These are phyloP conservation scores for Campopleginae sp. DNA, from an alignment of 2,888 invertebrate species.

Conservation along the genomic window DNA sequence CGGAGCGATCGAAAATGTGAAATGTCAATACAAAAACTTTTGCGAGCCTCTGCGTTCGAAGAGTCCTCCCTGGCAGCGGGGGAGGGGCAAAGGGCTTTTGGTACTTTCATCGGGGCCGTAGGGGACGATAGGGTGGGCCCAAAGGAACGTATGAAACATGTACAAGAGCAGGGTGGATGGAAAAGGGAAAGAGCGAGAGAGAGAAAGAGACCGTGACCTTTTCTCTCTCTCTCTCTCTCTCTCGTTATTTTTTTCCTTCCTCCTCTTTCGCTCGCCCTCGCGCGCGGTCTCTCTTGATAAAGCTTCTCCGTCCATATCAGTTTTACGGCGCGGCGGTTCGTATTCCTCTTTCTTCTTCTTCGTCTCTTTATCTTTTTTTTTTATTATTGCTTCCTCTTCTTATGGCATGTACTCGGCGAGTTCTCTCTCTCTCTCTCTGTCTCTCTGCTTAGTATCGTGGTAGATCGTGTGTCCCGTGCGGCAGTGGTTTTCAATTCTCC, in stretches of 20 bases:
- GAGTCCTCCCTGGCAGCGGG: slow-evolving; percentile 37
- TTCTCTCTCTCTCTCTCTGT: slow-evolving; percentile 29
- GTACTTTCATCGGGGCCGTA: slow-evolving; percentile 63
- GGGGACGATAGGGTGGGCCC: slow-evolving; percentile 52
- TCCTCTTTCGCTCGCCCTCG: slow-evolving; percentile 36
- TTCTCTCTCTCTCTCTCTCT: slow-evolving; percentile 65
- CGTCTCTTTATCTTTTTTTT: slow-evolving; percentile 33
- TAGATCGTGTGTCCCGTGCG: slow-evolving; percentile 71
- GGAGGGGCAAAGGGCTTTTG: slow-evolving; percentile 1
- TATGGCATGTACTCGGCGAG: slow-evolving; percentile 58
- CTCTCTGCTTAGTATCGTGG: slow-evolving; percentile 51
- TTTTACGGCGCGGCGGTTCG: slow-evolving; percentile 41
- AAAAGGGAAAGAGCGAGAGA: slow-evolving; percentile 30
- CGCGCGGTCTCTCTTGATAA: slow-evolving; percentile 61
- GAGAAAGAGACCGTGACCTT: slow-evolving; percentile 63
- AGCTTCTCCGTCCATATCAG: slow-evolving; percentile 54
- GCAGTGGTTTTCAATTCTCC: slow-evolving; percentile 72
- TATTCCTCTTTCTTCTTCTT: slow-evolving; percentile 57
- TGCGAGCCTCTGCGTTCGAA: slow-evolving; percentile 57
- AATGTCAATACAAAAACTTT: background rate
- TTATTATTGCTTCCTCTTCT: slow-evolving; percentile 46
- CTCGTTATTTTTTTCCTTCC: slow-evolving; percentile 48
- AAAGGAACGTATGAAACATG: background rate
- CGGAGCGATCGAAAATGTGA: background rate
- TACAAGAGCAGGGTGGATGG: slow-evolving; percentile 58